These are phyloP conservation scores for Tetranychus piercei DNA, from an alignment of 2,888 invertebrate genomes.

Conservation along the genomic window DNA sequence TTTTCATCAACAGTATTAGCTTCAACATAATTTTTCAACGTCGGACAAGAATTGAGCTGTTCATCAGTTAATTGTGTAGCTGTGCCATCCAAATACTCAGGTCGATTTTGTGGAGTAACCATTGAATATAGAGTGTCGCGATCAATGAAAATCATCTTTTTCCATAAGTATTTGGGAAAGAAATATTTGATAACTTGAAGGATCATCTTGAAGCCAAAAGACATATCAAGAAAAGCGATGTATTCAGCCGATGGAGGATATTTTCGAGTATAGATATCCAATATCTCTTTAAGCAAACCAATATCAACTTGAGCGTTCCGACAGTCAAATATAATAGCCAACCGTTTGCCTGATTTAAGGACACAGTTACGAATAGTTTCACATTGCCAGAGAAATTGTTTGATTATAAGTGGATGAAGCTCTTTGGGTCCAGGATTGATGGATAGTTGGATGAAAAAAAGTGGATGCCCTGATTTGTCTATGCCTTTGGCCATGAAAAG, in stretches of 20 bases:
- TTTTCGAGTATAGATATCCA: background rate
- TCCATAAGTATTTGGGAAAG: slow-evolving; percentile 5
- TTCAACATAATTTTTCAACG: background rate
- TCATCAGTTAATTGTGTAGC: background rate
- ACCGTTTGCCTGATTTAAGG: background rate
- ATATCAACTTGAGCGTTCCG: background rate
- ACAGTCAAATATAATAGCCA: slow-evolving; percentile 6
- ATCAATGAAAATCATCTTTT: slow-evolving; percentile 5
- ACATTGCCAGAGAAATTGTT: slow-evolving; percentile 2
- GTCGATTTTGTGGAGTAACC: background rate
- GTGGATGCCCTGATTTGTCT: slow-evolving; percentile 2
- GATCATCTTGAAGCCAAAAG: background rate
- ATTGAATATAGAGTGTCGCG: background rate
- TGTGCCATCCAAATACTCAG: background rate
- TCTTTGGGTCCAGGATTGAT: background rate
- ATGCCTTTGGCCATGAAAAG: background rate
- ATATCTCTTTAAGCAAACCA: background rate
- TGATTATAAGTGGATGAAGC: background rate
- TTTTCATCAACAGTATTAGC: background rate
- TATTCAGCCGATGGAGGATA: slow-evolving; percentile 7
- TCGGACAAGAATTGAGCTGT: background rate
- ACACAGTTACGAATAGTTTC: background rate
- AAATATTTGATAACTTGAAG: slow-evolving; percentile 5
- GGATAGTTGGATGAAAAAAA: slow-evolving; percentile 7
- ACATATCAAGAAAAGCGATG: slow-evolving; percentile 6